Base-by-base conservation (phyloP, 1,140 invertebrate genomes). In the Drosophila burlai region DNA sequence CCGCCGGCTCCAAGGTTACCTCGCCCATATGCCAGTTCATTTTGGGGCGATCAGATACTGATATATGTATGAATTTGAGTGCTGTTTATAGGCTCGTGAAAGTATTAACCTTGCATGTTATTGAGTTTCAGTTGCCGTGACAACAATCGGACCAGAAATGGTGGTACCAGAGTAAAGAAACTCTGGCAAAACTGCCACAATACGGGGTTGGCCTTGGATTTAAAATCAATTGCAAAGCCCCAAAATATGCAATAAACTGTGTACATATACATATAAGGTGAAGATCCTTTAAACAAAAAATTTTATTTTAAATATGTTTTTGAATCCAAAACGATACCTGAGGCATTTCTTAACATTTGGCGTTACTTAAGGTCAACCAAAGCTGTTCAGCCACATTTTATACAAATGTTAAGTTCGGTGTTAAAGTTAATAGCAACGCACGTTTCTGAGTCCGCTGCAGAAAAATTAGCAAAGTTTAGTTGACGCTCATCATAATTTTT, bases 11-110 rank as follows among this genome's bases (percentile, higher is more conserved):
- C 21, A 3, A n/a, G 10, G 57, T 49, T 85, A 80, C 80, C 47
- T 81, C 18, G 59, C 81, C 74, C 85, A 90, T 90, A 34, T 91
- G 86, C 82, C 80, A 86, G 63, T 83, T 66, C 86, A 83, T 87
- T 40, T 18, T 60, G 15, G 2, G 9, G n/a, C 34, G 31, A 64
- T 64, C 59, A 47, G 34, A 64, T 63, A 38, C 3, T 9, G 26
- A 13, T 50, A 50, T 13, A 31, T 62, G 13, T 64, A 49, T 36
- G 16, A 55, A 40, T 68, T 26, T 26, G 21, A 34, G 16, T 45
- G 57, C 13, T 45, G 40, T 18, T 45, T 11, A 36, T 34, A 15
- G 18, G 46, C 31, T 40, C 29, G 40, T 18, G 34, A 47, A 75
- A 49, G 11, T 40, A 24, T 46, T 45, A 26, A 43, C 26, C 43